Conservation (phyloP, 2,113 vertebrate species). For the Sebastes schlegelii region DNA sequence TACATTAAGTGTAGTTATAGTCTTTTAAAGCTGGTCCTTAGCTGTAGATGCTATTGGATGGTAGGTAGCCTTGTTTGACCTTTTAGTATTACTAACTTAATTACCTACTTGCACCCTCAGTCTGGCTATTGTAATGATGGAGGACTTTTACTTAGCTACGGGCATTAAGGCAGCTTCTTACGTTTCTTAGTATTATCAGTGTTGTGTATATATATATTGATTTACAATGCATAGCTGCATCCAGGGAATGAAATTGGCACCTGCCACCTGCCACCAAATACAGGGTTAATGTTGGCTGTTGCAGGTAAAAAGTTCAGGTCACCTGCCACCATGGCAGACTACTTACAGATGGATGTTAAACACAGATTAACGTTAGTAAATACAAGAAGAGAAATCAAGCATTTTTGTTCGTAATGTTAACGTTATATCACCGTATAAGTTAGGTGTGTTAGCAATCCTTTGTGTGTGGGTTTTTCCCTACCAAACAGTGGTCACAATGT, state of each 20-base stretch:
- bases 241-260: not conserved
- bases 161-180: not conserved
- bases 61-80: not conserved
- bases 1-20: too few species aligned
- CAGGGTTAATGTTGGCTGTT: too few species aligned
- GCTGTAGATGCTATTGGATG: not conserved
- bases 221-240: conserved; percentile 1
- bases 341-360: conserved; percentile 39
- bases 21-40: not conserved
- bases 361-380: conserved; percentile 4
- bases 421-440: conserved; percentile 29
- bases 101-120: too few species aligned
- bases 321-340: not conserved
- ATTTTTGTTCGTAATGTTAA: conserved; percentile 31
- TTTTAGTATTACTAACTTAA: not conserved
- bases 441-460: conserved; percentile 47
- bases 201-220: conserved; percentile 14
- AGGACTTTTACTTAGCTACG: conserved; percentile 8
- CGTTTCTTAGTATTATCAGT: not conserved
- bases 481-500: conserved; percentile 6
- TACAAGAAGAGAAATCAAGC: conserved; percentile 25
- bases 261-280: too few species aligned
- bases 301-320: too few species aligned
- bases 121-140: conserved; percentile 15
- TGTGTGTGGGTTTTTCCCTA: conserved; percentile 51